A percentile compares a stretch with the other conserved stretches of the same genome.
Conservation (phyloP, 2,888 invertebrate genomes). For the Sesia apiformis region DNA sequence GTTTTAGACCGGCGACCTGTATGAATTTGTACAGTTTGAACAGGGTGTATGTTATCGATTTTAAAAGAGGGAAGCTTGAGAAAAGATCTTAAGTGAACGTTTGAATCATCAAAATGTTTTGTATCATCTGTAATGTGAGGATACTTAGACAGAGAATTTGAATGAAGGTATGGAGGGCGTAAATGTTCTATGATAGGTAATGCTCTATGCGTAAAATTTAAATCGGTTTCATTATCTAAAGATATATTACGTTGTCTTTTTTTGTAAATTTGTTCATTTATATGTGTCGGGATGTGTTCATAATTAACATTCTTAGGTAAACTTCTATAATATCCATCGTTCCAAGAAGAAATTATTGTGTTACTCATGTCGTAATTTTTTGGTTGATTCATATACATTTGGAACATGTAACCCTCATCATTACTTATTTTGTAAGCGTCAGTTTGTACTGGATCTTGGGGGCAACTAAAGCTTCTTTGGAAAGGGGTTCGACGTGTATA, state of each 20-base stretch:
- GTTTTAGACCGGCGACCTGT: not conserved
- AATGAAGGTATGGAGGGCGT: not conserved
- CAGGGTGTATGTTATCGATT: not conserved
- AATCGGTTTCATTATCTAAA: not conserved
- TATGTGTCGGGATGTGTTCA: no score
- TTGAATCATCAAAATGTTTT: not conserved
- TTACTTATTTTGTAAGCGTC: conserved; percentile 45
- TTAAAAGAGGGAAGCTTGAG: no score
- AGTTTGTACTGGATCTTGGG: conserved; percentile 36
- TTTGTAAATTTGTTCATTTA: not conserved
- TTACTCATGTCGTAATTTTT: not conserved
- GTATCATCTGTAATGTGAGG: not conserved
- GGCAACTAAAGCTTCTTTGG: conserved; percentile 46
- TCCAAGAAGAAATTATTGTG: not conserved
- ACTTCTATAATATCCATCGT: not conserved
- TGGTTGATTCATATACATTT: conserved; percentile 18
- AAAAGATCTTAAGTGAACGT: not conserved
- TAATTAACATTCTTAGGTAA: no score
- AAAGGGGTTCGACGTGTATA: conserved; percentile 31
- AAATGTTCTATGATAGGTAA: not conserved
- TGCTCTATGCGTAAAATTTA: not conserved
- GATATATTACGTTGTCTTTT: not conserved
- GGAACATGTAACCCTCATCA: conserved; percentile 35
- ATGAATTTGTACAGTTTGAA: not conserved
- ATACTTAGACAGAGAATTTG: not conserved